A percentile compares a stretch with the other conserved stretches of the same genome.
These are phyloP conservation scores for Calvadosia cruxmelitensis DNA, from an alignment of 30 jellyfish, hydroid and myxozoan genomes.

Conservation along the genomic window DNA sequence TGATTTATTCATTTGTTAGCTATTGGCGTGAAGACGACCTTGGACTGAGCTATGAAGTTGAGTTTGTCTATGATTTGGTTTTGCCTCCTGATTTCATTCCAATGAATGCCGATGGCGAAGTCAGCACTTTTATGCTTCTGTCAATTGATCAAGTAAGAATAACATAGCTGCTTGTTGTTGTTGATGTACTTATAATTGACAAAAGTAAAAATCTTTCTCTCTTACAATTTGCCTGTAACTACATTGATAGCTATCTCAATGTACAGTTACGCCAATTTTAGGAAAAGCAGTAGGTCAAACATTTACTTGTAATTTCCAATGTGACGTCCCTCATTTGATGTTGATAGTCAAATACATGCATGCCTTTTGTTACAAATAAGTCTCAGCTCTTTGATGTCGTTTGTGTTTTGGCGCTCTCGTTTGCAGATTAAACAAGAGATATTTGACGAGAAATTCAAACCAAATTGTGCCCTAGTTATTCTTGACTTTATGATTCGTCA, in stretches of 20 bases:
- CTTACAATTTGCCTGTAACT: too few species aligned
- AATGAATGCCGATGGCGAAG: conserved; percentile 70
- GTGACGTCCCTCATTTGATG: too few species aligned
- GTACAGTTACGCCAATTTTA: too few species aligned
- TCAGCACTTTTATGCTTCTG: conserved; percentile 52
- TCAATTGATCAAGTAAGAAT: conserved; percentile 87
- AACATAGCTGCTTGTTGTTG: too few species aligned
- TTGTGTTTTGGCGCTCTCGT: conserved; percentile 1
- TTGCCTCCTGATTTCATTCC: conserved; percentile 78
- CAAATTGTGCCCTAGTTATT: conserved; percentile 76
- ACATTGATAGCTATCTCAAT: too few species aligned
- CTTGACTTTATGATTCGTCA: conserved; percentile 82
- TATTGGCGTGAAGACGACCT: conserved; percentile 52
- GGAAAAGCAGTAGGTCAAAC: too few species aligned
- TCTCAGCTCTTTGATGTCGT: not conserved
- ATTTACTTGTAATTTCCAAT: too few species aligned
- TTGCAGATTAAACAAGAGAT: conserved; percentile 59
- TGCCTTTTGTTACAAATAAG: too few species aligned
- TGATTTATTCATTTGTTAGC: conserved; percentile 15
- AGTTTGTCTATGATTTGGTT: conserved; percentile 70
- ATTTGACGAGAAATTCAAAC: conserved; percentile 71
- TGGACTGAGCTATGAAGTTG: conserved; percentile 68
- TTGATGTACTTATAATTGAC: too few species aligned
- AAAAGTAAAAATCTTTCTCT: too few species aligned
- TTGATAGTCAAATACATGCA: too few species aligned